Evolutionary conservation across 2,797 vertebrate species (phyloP), one percentile per base, ranked within the genome.

Genomic region (Margarornis squamiger): DNA sequence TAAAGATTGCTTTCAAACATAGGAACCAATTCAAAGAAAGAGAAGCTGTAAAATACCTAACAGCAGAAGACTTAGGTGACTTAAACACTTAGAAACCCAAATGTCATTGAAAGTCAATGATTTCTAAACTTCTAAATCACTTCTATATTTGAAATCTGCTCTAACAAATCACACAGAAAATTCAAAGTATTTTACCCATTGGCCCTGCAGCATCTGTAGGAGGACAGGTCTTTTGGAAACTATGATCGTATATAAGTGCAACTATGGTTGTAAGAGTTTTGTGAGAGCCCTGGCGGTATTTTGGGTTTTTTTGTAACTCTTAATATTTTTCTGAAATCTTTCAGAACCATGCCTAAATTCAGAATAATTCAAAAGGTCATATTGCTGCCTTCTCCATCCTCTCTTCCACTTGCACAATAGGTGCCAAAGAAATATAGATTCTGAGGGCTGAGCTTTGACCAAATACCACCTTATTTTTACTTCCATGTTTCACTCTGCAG

Each of bases 181-280:
- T 32, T 70, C 15, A 36, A 61, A 82, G 2, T 27, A 76, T 46
- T 66, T 92, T 58, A 83, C 3, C 7, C 15, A 38, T 12, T 36
- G 6, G 13, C 23, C 16, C 20, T 20, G 20, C 23, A 66, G 9
- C 15, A 52, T 41, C 34, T 23, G 11, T 36, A 70, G 29, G 21
- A 92, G 5, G 8, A 52, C 0, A 0, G 48, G 4, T 73, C 15
- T 62, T 73, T 45, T 41, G 39, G 7, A 76, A 30, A 2, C 2
- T 21, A 34, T 7, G 4, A 27, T 76, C 58, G 12, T 13, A 13
- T 12, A 43, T 14, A 73, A 52, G 51, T 12, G 3, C 4, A 82
- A 48, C 41, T 77, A 57, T n/a, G 5, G 2, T 39, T 93, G 62
- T 51, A 77, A 83, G 74, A 67, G 3, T 49, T 86, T 78, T 48